A percentile compares a stretch with the other conserved stretches of the same genome.
These are phyloP conservation scores for Fistularia commersonii DNA, from an alignment of 2,797 vertebrate species.

Conservation along the genomic window DNA sequence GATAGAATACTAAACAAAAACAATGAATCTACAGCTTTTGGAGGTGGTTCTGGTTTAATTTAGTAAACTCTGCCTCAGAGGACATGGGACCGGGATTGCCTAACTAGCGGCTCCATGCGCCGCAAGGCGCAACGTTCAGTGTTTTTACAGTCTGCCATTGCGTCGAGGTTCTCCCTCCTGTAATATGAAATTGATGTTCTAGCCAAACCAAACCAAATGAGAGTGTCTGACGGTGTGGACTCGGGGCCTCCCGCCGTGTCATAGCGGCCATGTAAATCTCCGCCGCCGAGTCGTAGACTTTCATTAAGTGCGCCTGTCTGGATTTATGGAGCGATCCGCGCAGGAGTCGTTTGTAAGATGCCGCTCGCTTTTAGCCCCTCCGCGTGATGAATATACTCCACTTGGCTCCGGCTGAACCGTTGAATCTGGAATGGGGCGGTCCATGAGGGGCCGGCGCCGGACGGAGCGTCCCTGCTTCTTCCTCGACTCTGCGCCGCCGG, in stretches of 20 bases:
- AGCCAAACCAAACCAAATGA: slow-evolving; percentile 61
- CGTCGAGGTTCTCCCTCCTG: slow-evolving; percentile 11
- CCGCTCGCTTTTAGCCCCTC: slow-evolving; percentile 59
- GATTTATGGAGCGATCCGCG: slow-evolving; percentile 79
- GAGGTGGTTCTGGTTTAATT: too few species aligned
- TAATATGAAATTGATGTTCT: slow-evolving; percentile 64
- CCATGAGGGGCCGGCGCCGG: too few species aligned
- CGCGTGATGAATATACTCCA: slow-evolving; percentile 77
- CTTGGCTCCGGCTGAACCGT: slow-evolving; percentile 67
- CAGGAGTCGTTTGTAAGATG: slow-evolving; percentile 68
- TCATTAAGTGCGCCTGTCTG: slow-evolving; percentile 73
- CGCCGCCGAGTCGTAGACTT: slow-evolving; percentile 56
- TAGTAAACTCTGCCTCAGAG: too few species aligned
- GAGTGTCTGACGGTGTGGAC: slow-evolving; percentile 58
- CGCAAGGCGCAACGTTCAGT: too few species aligned
- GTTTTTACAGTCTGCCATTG: slow-evolving; percentile 10
- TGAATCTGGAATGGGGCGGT: slow-evolving; percentile 56
- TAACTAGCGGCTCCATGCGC: too few species aligned
- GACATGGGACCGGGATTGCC: too few species aligned
- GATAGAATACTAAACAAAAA: too few species aligned
- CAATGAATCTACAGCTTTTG: too few species aligned
- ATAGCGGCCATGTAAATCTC: slow-evolving; percentile 76
- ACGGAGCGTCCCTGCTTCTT: too few species aligned
- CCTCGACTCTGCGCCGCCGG: slow-evolving; percentile 8
- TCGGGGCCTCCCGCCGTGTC: slow-evolving; percentile 56